Base-by-base conservation (phyloP, 1,140 invertebrate species). In the Bombus ignitus region DNA sequence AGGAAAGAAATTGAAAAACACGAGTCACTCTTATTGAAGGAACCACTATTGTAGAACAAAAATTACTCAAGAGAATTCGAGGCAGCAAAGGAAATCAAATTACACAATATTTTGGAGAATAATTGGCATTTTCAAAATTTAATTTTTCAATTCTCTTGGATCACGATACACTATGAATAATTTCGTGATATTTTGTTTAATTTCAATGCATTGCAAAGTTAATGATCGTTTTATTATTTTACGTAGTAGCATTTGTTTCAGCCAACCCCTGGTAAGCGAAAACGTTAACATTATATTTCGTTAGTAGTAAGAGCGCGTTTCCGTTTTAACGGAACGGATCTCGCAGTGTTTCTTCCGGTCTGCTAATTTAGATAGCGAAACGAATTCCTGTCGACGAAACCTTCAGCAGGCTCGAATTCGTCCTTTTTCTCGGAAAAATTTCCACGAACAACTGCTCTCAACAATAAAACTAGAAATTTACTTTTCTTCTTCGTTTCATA, bases 331-430 rank as follows among this genome's bases (percentile, higher is more conserved):
- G 22, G n/a, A 62, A 79, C 75, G 53, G 65, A 79, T 79, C 66
- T 84, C 35, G 42, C 37, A 37, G 65, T 68, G 53, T 84, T 71
- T 84, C 83, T 84, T 84, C 83, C 83, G 83, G 76, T 79, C 83
- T 72, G 68, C 22, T 62, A 80, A 84, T 72, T 84, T 62, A 84
- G 82, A 84, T 84, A 84, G 76, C 10, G 82, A 80, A 79, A 80
- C 35, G 76, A 80, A 84, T 84, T 79, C 66, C n/a, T 44, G 75
- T n/a, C 66, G 53, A 79, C 57, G n/a, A 71, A 44, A 32, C 39
- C 25, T 28, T 37, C 35, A 10, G 6, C 18, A n/a, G 13, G 25
- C 68, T 47, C 9, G 42, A 65, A 25, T 25, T 32, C 18, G 3
- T 74, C 22, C 15, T 5, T 72, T 44, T 37, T 74, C 3, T 53